Conservation (phyloP, 1,140 invertebrate species). For the Drosophila navojoa region DNA sequence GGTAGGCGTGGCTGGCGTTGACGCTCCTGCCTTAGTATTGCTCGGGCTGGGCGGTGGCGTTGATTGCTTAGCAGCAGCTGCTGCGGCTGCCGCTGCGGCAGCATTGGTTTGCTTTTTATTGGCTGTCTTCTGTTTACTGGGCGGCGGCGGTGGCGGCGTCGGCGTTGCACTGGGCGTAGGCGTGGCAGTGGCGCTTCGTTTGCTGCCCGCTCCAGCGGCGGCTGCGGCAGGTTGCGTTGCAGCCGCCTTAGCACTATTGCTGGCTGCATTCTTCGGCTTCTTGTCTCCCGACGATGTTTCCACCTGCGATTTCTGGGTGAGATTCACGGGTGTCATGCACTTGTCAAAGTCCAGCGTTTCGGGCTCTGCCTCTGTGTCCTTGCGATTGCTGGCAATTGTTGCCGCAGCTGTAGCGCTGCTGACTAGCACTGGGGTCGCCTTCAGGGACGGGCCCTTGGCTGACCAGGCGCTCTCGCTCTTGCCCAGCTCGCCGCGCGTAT, state of each 20-base stretch:
- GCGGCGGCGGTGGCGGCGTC: slow-evolving; percentile 29
- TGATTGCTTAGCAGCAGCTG: neutral
- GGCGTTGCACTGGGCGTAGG: slow-evolving; percentile 48
- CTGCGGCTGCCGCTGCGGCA: neutral
- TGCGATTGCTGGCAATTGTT: slow-evolving; percentile 15
- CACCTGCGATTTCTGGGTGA: slow-evolving; percentile 58
- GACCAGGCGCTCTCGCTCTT: slow-evolving; percentile 83
- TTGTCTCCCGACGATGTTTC: slow-evolving; percentile 43
- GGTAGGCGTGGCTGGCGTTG: slow-evolving; percentile 20
- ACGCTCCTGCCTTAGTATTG: slow-evolving; percentile 21
- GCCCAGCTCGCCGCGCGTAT: slow-evolving; percentile 71
- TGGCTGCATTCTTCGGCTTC: slow-evolving; percentile 49
- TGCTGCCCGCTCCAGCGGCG: slow-evolving; percentile 7
- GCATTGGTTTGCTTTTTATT: slow-evolving; percentile 46
- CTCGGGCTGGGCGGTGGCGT: slow-evolving; percentile 15
- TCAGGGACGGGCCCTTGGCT: slow-evolving; percentile 76
- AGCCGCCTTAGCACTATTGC: slow-evolving; percentile 17
- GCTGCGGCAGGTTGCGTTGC: slow-evolving; percentile 14
- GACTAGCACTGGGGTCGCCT: slow-evolving; percentile 76
- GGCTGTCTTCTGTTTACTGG: slow-evolving; percentile 40
- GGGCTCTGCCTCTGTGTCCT: slow-evolving; percentile 25
- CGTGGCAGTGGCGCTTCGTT: slow-evolving; percentile 40
- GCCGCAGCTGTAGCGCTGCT: slow-evolving; percentile 34
- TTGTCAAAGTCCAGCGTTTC: slow-evolving; percentile 61
- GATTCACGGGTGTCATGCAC: slow-evolving; percentile 63